Evolutionary conservation across 2,888 invertebrate species (phyloP).

Genomic region (Orchestes rusci): DNA sequence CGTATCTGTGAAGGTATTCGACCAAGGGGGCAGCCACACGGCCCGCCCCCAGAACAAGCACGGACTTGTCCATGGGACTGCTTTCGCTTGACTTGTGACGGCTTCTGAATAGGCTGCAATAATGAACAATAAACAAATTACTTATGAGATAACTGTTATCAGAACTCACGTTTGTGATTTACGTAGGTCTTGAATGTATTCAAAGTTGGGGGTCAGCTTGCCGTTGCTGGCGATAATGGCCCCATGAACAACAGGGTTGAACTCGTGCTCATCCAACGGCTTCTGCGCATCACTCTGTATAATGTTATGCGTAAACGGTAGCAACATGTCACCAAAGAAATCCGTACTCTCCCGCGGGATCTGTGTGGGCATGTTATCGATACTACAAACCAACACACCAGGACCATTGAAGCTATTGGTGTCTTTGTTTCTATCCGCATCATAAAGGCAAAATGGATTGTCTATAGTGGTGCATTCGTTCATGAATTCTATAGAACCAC

Average conservation of each 20-base stretch:
- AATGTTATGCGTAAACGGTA: constrained; percentile 85
- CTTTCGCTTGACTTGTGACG: constrained; percentile 40
- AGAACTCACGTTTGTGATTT: constrained; percentile 41
- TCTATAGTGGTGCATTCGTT: constrained; percentile 99
- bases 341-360: constrained; percentile 95
- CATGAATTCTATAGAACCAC: constrained; percentile 88
- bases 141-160: background rate
- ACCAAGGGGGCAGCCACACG: constrained; percentile 86
- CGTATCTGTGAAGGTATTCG: constrained; percentile 84
- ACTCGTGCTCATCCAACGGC: constrained; percentile 70
- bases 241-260: constrained; percentile 61
- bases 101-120: constrained; percentile 31
- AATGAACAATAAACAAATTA: background rate
- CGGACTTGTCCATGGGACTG: constrained; percentile 48
- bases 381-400: constrained; percentile 98
- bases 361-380: constrained; percentile 99
- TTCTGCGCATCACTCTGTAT: constrained; percentile 70
- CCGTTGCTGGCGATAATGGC: constrained; percentile 98
- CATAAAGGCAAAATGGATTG: constrained; percentile 98
- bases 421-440: constrained; percentile 96
- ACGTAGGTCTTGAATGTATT: constrained; percentile 90
- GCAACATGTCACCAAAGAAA: constrained; percentile 90
- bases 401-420: constrained; percentile 94
- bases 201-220: constrained; percentile 80
- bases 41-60: constrained; percentile 92